Evolutionary conservation across 1,140 invertebrate species (phyloP), one percentile per base, ranked within the genome.

Genomic region (Chymomyza costata): DNA sequence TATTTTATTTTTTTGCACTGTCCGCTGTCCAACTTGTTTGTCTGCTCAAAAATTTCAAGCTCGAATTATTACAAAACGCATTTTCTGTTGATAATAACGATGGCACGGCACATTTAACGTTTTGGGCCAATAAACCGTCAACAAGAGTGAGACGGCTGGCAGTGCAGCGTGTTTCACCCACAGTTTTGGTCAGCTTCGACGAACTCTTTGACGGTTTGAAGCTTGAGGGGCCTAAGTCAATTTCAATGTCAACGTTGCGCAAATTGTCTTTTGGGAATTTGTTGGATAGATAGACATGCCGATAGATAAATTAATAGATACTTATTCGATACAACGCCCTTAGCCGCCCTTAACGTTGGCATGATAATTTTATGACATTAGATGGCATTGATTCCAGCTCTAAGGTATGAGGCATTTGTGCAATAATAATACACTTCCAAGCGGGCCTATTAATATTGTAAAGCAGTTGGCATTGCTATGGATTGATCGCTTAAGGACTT

Each of bases 231-330:
- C 8, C 21, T 25, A 49, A 64, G 62, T 69, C 73, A 76, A 66
- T 80, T 74, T 76, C 71, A 76, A 76, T 76, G 71, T 76, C 71
- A 76, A 38, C 58, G 30, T 78, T 76, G 71, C 73, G 71, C 63
- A 76, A 63, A 73, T 66, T 54, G 54, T 70, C 46, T 46, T 35
- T 35, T 57, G 52, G 58, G 49, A 17, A 44, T 47, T 16, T 13
- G 10, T 34, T 15, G 1, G 11, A 11, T 2, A 2, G 11, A 2
- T 8, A 34, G 13, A 34, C 21, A 30, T 38, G 8, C 18, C 15
- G 21, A 38, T 39, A n/a, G n/a, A n/a, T n/a, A n/a, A n/a, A n/a
- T n/a, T n/a, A n/a, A n/a, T n/a, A n/a, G n/a, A n/a, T n/a, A 8
- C 3, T 3, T 25, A 5, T 25, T 25, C 21, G 21, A 25, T 25